Evolutionary conservation across 1,140 invertebrate species (phyloP).

Genomic region (Brachionus manjavacas): DNA sequence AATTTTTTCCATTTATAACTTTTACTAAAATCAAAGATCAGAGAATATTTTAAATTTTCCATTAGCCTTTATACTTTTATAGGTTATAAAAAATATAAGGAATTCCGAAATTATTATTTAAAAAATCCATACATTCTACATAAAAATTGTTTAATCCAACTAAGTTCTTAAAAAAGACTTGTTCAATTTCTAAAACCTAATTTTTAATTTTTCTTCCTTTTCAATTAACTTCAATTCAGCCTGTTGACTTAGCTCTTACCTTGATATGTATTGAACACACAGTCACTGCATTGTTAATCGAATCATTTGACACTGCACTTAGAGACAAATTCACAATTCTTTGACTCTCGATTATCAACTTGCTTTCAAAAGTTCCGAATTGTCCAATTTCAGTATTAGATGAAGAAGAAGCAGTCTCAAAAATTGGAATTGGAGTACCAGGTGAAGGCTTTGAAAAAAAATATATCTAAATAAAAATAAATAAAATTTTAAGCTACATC

Average conservation of each 20-base stretch:
- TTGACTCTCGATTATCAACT: neutral
- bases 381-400: constrained; percentile 6
- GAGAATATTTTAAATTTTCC: neutral
- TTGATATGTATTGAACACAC: constrained; percentile 3
- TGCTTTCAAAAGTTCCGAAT: neutral
- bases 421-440: neutral
- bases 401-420: neutral
- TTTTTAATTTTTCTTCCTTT: too few relatives aligned
- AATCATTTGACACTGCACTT: neutral
- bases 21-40: neutral
- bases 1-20: too few relatives aligned
- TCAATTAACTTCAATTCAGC: too few relatives aligned
- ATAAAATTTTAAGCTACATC: neutral
- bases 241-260: neutral
- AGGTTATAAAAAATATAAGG: too few relatives aligned
- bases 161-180: too few relatives aligned
- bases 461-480: neutral
- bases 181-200: too few relatives aligned
- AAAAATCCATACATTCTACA: too few relatives aligned
- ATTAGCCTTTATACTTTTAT: too few relatives aligned
- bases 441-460: neutral
- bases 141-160: too few relatives aligned
- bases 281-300: neutral
- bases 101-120: too few relatives aligned
- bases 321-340: neutral